phyloP scores from a whole-genome alignment of 2,113 vertebrate genomes.

The Thamnaconus septentrionalis region DNA sequence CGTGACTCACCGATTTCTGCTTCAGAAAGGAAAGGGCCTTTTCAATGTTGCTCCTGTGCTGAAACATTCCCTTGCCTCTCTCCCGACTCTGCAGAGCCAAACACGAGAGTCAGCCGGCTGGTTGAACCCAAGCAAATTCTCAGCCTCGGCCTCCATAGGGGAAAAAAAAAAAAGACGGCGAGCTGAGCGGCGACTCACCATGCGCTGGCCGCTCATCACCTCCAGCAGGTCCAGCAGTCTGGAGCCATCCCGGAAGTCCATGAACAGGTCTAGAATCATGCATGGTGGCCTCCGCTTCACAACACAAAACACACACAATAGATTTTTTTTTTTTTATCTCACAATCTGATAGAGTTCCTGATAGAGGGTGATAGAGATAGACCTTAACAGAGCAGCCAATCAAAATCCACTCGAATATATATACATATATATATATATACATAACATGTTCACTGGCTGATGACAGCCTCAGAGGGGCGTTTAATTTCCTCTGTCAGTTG shows the following conservation, averaged over 20 bases:
- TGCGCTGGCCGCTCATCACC: constrained; percentile 88
- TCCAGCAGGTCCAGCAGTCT: constrained; percentile 92
- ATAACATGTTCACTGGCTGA: too few relatives aligned
- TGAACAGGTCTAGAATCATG: constrained; percentile 84
- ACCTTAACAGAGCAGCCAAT: too few relatives aligned
- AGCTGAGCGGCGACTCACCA: constrained; percentile 77
- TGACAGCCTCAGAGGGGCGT: too few relatives aligned
- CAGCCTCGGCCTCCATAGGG: not conserved
- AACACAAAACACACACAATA: constrained; percentile 16
- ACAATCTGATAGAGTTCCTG: not conserved
- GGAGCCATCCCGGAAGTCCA: constrained; percentile 86
- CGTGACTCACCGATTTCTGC: constrained; percentile 82
- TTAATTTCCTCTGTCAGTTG: too few relatives aligned
- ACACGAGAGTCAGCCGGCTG: constrained; percentile 14
- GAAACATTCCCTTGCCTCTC: constrained; percentile 86
- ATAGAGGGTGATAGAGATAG: too few relatives aligned
- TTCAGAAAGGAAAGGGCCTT: constrained; percentile 88
- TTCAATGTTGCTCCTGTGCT: constrained; percentile 91
- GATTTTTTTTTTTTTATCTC: not conserved
- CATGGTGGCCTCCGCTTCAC: constrained; percentile 81
- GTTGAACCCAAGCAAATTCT: not conserved
- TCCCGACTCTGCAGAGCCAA: constrained; percentile 82
- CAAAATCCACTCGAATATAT: too few relatives aligned
- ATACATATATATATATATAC: too few relatives aligned
- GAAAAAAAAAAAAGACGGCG: not conserved